Base-by-base conservation (phyloP, 2,888 invertebrate species). In the Baccha elongata region DNA sequence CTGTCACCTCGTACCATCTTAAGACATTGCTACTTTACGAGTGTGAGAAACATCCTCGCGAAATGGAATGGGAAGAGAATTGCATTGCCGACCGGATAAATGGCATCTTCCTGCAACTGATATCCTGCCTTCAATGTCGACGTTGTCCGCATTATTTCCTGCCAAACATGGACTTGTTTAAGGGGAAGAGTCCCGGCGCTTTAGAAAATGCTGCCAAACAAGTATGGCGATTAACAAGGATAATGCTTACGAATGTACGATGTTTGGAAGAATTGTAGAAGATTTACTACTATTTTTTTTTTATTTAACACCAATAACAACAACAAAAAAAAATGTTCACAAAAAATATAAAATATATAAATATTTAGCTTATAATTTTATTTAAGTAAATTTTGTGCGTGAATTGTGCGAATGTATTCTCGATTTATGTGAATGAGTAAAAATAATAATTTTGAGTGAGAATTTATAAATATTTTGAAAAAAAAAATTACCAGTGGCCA, bases 71-170 rank as follows among this genome's bases (percentile, higher is more conserved):
- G 98, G 97, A 97, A 91, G 98, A 98, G 90, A 93, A 94, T 3
- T 96, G 96, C 85, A 93, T 98, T 85, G 98, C 97, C 0, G 98
- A 98, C 91, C 93, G 98, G 62, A 96, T 98, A 88, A 97, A 97
- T 91, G 98, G 98, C 3, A 97, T 99, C 85, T 95, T 98, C 86
- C 93, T 99, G 84, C 98, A 98, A 91, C 91, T 99, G 88, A 98
- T 99, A 87, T 97, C 97, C 26, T 98, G 98, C 89, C 93, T 98
- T 86, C 98, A 99, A 91, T 98, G 98, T 90, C 94, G 98, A 65
- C 93, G 97, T 74, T 99, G 98, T 91, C 98, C 98, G 37, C 98
- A 99, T 91, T 98, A 98, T 90, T 98, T 98, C 92, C 93, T 98
- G 86, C 98, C 98, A 23, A 96, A 96, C 88, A 93, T 98, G 89